Conservation (phyloP, 35 echinoderm and acorn worm species). For the Ophiothrix spiculata region DNA sequence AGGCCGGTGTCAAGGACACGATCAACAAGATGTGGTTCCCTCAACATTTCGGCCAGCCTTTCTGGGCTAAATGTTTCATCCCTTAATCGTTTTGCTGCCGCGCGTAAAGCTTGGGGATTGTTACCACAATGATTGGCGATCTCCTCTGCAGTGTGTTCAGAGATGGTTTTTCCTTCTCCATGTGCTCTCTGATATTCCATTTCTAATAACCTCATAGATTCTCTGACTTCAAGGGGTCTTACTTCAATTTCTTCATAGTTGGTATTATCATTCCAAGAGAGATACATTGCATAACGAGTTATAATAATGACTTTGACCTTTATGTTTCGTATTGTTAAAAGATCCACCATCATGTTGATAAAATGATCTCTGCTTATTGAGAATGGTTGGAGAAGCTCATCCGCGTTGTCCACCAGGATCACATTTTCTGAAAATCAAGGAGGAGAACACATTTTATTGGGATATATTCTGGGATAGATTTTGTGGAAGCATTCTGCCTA, state of each 20-base stretch:
- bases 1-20: conserved; percentile 19
- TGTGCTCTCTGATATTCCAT: conserved; percentile 13
- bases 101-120: conserved; percentile 52
- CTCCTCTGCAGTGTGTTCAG: conserved; percentile 24
- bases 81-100: conserved; percentile 39
- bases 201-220: conserved; percentile 24
- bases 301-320: conserved; percentile 43
- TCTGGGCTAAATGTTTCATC: conserved; percentile 16
- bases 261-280: background rate
- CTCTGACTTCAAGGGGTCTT: conserved; percentile 32
- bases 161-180: conserved; percentile 1
- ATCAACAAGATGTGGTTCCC: background rate
- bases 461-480: too few relatives aligned
- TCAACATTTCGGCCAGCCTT: background rate
- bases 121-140: conserved; percentile 47
- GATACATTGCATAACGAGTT: conserved; percentile 40
- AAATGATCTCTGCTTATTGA: conserved; percentile 46
- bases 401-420: conserved; percentile 52
- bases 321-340: background rate
- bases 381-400: conserved; percentile 37
- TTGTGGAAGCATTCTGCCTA: too few relatives aligned
- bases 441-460: too few relatives aligned
- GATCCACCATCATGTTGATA: conserved; percentile 26
- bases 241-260: conserved; percentile 48
- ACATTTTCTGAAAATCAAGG: conserved; percentile 35